Evolutionary conservation across 2,113 vertebrate genomes (phyloP).

Genomic region (Onychostoma macrolepis): DNA sequence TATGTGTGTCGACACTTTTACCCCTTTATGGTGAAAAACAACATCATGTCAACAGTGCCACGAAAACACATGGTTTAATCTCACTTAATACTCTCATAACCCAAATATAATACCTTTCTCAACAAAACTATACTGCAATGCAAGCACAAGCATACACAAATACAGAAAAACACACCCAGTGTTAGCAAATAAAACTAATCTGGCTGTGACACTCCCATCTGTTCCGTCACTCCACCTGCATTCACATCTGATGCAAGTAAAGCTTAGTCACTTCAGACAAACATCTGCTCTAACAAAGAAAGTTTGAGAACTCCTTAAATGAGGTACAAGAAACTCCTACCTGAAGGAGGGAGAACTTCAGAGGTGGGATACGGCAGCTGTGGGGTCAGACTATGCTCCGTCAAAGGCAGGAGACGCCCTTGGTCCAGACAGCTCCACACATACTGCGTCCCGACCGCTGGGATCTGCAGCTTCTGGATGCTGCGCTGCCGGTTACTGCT

Average conservation of each 20-base stretch:
- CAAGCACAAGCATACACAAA: background rate
- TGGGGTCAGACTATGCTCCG: constrained; percentile 60
- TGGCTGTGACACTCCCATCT: background rate
- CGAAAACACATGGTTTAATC: background rate
- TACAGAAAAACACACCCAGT: constrained; percentile 18
- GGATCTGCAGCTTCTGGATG: constrained; percentile 71
- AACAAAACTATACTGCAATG: background rate
- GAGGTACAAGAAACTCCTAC: no score
- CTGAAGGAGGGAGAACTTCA: constrained; percentile 16
- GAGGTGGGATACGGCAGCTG: background rate
- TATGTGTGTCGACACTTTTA: background rate
- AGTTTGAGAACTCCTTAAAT: background rate
- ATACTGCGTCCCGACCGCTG: constrained; percentile 64
- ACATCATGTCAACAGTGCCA: background rate
- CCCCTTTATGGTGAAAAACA: background rate
- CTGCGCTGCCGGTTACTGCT: constrained; percentile 69
- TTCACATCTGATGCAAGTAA: no score
- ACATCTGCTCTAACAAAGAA: background rate
- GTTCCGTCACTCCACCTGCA: no score
- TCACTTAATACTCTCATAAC: background rate
- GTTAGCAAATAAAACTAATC: background rate
- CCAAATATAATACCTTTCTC: background rate
- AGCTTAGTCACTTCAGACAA: background rate
- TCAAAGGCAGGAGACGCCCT: constrained; percentile 67
- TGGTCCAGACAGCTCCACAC: no score